phyloP scores from a whole-genome alignment of 2,888 invertebrate species.

The Aelia acuminata region DNA sequence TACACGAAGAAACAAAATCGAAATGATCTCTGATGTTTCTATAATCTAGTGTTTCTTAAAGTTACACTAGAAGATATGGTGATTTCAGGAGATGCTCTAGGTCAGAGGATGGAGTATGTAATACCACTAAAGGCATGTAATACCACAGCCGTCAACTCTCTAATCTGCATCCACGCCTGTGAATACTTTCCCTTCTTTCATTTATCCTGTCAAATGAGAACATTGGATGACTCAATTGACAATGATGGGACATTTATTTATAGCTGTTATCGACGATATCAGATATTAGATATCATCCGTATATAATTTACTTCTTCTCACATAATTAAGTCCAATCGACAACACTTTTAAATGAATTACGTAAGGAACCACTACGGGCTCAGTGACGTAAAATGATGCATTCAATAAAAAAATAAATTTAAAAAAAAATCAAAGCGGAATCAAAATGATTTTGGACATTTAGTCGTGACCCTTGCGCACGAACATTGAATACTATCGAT shows the following conservation, averaged over 20 bases:
- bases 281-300: no score
- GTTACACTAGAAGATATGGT: no score
- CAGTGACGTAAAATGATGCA: no score
- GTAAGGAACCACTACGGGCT: no score
- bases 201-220: not conserved
- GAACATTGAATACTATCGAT: not conserved
- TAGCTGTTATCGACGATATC: no score
- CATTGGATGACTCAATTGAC: not conserved
- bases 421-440: not conserved
- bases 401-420: not conserved
- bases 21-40: no score
- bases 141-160: conserved; percentile 1
- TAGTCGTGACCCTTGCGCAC: not conserved
- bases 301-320: no score
- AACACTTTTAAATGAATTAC: not conserved
- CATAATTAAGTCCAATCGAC: no score
- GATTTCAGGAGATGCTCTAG: no score
- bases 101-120: no score
- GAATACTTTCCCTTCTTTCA: conserved; percentile 18
- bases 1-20: no score
- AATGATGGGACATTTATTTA: not conserved
- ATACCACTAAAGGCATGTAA: not conserved
- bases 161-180: conserved; percentile 12
- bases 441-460: not conserved
- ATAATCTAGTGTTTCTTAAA: no score